Evolutionary conservation across 2,888 invertebrate species (phyloP).

Genomic region (Eumacrocentrus americanus): DNA sequence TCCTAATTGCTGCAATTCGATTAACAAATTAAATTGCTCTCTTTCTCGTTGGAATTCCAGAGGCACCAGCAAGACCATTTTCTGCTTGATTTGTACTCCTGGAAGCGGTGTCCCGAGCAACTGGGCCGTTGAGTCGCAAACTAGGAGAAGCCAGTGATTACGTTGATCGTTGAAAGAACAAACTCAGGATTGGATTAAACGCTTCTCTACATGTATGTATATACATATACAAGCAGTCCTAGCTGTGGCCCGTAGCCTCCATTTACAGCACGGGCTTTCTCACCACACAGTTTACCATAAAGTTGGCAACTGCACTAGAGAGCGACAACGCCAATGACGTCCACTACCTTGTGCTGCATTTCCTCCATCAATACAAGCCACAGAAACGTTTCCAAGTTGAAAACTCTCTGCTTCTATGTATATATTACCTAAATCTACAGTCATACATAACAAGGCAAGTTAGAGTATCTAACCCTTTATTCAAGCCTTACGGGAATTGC

Average conservation of each 20-base stretch:
- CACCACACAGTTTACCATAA: conserved; percentile 54
- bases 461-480: too few species aligned
- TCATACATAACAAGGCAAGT: too few species aligned
- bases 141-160: conserved; percentile 57
- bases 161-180: conserved; percentile 59
- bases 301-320: conserved; percentile 45
- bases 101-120: conserved; percentile 30
- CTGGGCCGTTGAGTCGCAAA: conserved; percentile 44
- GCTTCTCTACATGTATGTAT: conserved; percentile 28
- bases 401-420: conserved; percentile 2
- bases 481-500: too few species aligned
- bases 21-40: background rate
- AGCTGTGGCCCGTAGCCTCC: conserved; percentile 37
- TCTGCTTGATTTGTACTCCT: conserved; percentile 16
- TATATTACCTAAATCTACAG: background rate
- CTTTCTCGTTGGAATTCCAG: conserved; percentile 6
- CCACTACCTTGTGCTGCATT: background rate
- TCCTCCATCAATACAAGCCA: conserved; percentile 6
- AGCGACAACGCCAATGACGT: conserved; percentile 26
- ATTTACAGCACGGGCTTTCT: conserved; percentile 48
- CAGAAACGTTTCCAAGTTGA: conserved; percentile 13
- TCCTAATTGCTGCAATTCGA: background rate
- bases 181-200: conserved; percentile 60
- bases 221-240: conserved; percentile 25
- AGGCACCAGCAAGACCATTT: too few species aligned